A percentile compares a stretch with the other conserved stretches of the same genome.
phyloP scores from a whole-genome alignment of 2,888 invertebrate genomes.

The Myopa tessellatipennis region DNA sequence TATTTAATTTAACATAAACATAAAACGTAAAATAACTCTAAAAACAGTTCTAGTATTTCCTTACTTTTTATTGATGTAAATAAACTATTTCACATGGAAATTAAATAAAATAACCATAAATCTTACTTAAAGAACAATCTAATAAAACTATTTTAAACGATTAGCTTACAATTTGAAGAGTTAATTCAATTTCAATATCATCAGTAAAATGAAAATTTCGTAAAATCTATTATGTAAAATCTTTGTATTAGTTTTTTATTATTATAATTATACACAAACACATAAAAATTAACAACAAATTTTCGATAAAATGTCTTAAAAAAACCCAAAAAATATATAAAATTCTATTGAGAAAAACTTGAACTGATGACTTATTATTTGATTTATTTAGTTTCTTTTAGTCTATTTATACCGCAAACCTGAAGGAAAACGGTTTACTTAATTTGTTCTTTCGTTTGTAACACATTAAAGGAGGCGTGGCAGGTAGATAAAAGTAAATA shows the following conservation, averaged over 20 bases:
- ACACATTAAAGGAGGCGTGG: too few species aligned
- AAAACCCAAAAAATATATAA: slow-evolving; percentile 40
- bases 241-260: slow-evolving; percentile 32
- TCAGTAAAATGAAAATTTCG: slow-evolving; percentile 18
- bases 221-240: slow-evolving; percentile 22
- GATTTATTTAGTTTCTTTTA: background rate
- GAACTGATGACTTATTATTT: slow-evolving; percentile 17
- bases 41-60: slow-evolving; percentile 21
- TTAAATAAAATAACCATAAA: slow-evolving; percentile 18
- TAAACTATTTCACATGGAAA: slow-evolving; percentile 32
- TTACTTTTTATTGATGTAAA: slow-evolving; percentile 38
- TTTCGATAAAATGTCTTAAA: slow-evolving; percentile 35
- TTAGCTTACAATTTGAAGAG: slow-evolving; percentile 12
- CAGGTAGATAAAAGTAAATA: too few species aligned
- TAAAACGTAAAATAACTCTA: slow-evolving; percentile 30
- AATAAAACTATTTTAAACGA: slow-evolving; percentile 6
- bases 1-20: slow-evolving; percentile 27
- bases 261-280: slow-evolving; percentile 23
- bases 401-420: background rate
- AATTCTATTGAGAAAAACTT: slow-evolving; percentile 41
- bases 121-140: slow-evolving; percentile 27
- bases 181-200: slow-evolving; percentile 18
- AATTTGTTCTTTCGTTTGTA: too few species aligned
- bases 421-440: too few species aligned
- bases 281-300: slow-evolving; percentile 34